These are phyloP conservation scores for Globodera rostochiensis DNA, from an alignment of 1,140 invertebrate genomes.

Conservation along the genomic window DNA sequence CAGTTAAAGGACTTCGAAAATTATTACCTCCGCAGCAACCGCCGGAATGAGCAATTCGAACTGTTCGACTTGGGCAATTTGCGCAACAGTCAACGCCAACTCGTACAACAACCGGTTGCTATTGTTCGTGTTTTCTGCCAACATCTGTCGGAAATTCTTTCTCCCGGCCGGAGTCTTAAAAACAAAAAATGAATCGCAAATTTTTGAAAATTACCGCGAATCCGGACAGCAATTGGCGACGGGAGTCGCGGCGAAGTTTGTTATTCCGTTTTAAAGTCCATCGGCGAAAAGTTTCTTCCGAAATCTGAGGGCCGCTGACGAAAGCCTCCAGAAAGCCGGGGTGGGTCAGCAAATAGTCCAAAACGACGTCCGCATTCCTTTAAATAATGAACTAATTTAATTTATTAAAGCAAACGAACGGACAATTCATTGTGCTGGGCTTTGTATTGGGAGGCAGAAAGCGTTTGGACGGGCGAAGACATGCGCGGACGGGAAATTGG, in stretches of 20 bases:
- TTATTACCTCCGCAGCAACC: constrained; percentile 12
- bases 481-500: constrained; percentile 25
- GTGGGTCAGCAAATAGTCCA: constrained; percentile 49
- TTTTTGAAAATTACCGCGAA: constrained; percentile 31
- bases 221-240: constrained; percentile 35
- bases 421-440: constrained; percentile 27
- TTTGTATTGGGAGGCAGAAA: constrained; percentile 29
- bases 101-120: constrained; percentile 53
- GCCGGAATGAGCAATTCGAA: constrained; percentile 51
- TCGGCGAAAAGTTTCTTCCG: constrained; percentile 54
- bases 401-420: background rate
- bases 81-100: constrained; percentile 52
- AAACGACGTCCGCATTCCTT: constrained; percentile 46
- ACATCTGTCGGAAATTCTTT: constrained; percentile 34
- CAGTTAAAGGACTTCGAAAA: too few species aligned
- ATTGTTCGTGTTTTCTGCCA: constrained; percentile 33
- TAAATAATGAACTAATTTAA: background rate
- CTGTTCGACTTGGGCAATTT: constrained; percentile 51
- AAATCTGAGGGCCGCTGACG: constrained; percentile 47
- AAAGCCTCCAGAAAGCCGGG: constrained; percentile 52
- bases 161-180: constrained; percentile 44
- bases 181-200: background rate
- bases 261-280: constrained; percentile 49
- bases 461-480: constrained; percentile 28
- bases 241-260: constrained; percentile 41